Evolutionary conservation across 2,888 invertebrate species (phyloP).

Genomic region (Mamestra brassicae): DNA sequence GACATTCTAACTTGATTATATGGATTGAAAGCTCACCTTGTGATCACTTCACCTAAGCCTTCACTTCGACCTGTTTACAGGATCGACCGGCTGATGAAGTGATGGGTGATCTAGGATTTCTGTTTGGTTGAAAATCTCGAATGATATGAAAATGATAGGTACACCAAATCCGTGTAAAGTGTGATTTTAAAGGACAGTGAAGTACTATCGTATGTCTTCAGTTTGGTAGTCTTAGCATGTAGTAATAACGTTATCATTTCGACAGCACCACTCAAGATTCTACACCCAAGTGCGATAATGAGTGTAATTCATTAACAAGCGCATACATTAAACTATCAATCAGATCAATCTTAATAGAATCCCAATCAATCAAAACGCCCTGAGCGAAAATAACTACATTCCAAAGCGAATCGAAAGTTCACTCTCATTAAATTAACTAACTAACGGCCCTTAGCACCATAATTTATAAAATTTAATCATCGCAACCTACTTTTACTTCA

Average conservation of each 20-base stretch:
- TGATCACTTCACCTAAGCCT: too few species aligned
- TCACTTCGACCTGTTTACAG: too few species aligned
- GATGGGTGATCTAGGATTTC: too few species aligned
- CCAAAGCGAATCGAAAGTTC: slow-evolving; percentile 52
- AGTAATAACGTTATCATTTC: neutral
- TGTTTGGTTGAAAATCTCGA: too few species aligned
- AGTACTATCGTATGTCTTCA: too few species aligned
- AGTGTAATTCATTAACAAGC: slow-evolving; percentile 5
- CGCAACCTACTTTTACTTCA: slow-evolving; percentile 68
- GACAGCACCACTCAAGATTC: slow-evolving; percentile 34
- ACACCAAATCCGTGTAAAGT: too few species aligned
- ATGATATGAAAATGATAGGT: too few species aligned
- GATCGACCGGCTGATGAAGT: too few species aligned
- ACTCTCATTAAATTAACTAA: slow-evolving; percentile 33
- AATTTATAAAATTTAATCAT: slow-evolving; percentile 56
- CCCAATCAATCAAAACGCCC: slow-evolving; percentile 16
- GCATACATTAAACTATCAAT: slow-evolving; percentile 19
- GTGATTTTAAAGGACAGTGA: too few species aligned
- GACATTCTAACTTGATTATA: too few species aligned
- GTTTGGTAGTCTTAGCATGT: neutral
- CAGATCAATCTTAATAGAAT: slow-evolving; percentile 17
- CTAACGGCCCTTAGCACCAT: slow-evolving; percentile 39
- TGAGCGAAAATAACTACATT: slow-evolving; percentile 25
- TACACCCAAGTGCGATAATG: slow-evolving; percentile 1
- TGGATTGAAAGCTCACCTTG: too few species aligned